Base-by-base conservation (phyloP, 1,140 invertebrate species). In the Asbolus verrucosus region DNA sequence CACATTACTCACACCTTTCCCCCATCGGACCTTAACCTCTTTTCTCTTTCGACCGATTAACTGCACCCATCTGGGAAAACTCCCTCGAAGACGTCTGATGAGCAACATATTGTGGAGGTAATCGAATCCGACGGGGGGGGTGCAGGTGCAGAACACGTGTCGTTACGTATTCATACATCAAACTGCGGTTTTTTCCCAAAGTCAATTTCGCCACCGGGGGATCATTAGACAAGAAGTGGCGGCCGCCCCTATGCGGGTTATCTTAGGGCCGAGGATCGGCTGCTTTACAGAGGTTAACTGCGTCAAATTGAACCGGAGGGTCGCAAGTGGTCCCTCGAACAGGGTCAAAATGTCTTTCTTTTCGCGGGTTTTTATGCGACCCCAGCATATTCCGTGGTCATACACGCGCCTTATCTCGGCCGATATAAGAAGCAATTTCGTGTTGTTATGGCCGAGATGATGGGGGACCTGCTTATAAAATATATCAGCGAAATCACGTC, bases 321-420 rank as follows among this genome's bases (percentile, higher is more conserved):
- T 63, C 13, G 39, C 38, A 33, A 38, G 46, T 38, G 50, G 66
- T 21, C 36, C 27, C 69, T 18, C 14, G 15, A 19, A 59, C 21
- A 60, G 71, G 60, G 71, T 65, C 73, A 68, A 67, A 75, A 73
- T 70, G 73, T 75, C 73, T 75, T 75, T 73, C 71, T 72, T 59
- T 73, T 70, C 71, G 67, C 68, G 67, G 70, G 61, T 71, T 67
- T 69, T 75, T 72, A 72, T 74, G 67, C 67, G 67, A 62, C 65
- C 60, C 67, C 15, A 13, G 39, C 70, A 65, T 68, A 70, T 68
- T 70, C 54, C 31, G 50, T 19, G 43, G 59, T 54, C 62, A 59
- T 43, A 43, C 59, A 67, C 41, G 60, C 38, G 43, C 43, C 60
- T 27, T 65, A 73, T 62, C 67, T 65, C 41, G 24, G 19, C 14